Conservation (phyloP, 2,888 invertebrate genomes). For the Caenorhabditis uteleia region DNA sequence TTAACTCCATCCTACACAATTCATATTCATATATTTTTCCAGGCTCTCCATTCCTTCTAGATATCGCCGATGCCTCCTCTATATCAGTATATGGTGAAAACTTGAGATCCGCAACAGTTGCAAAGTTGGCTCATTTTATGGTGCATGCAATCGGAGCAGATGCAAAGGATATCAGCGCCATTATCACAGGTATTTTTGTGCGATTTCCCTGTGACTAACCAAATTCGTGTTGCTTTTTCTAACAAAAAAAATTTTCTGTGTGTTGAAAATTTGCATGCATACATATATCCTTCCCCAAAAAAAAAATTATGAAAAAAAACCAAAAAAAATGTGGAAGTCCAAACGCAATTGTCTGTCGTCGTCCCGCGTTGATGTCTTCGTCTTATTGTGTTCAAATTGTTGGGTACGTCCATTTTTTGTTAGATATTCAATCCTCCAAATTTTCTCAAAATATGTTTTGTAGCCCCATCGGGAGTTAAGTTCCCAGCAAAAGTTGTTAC, state of each 20-base stretch:
- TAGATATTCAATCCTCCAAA: neutral
- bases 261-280: slow-evolving; percentile 1
- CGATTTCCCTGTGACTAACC: neutral
- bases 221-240: neutral
- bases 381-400: neutral
- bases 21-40: slow-evolving; percentile 3
- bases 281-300: neutral
- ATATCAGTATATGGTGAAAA: slow-evolving; percentile 76
- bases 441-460: slow-evolving; percentile 14
- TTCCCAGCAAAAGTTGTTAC: slow-evolving; percentile 69
- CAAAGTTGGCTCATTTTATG: slow-evolving; percentile 75
- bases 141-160: slow-evolving; percentile 73
- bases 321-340: too few species aligned
- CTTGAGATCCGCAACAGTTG: slow-evolving; percentile 74
- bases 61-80: slow-evolving; percentile 72
- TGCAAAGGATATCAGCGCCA: slow-evolving; percentile 69
- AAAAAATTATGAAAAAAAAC: too few species aligned
- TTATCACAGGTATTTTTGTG: slow-evolving; percentile 69
- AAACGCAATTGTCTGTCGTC: too few species aligned
- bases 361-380: neutral
- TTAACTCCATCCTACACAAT: neutral
- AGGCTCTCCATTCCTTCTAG: slow-evolving; percentile 71
- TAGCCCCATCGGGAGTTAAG: slow-evolving; percentile 71
- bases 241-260: neutral
- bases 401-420: neutral